These are phyloP conservation scores for Bombyx mori DNA, from an alignment of 1,140 invertebrate species.

Conservation along the genomic window ASM3026992v2 NC_085115.1:6532501-6533000, in stretches of 20 bases:
- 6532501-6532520: conserved; percentile 79
- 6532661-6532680: too few species aligned
- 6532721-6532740: too few species aligned
- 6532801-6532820: conserved; percentile 86
- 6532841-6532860: conserved; percentile 82
- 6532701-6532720: too few species aligned
- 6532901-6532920: neutral
- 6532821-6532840: conserved; percentile 85
- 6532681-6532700: too few species aligned
- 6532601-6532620: neutral
- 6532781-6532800: conserved; percentile 89
- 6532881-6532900: conserved; percentile 83
- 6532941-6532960: too few species aligned
- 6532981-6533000: too few species aligned
- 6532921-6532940: too few species aligned
- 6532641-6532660: neutral
- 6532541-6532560: neutral
- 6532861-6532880: conserved; percentile 93
- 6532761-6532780: conserved; percentile 90
- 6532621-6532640: neutral
- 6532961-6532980: too few species aligned
- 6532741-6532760: conserved; percentile 83
- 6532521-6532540: conserved; percentile 5
- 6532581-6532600: neutral
- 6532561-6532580: neutral